Conservation (phyloP, 2,113 vertebrate species). For the Opisthocomus hoazin region DNA sequence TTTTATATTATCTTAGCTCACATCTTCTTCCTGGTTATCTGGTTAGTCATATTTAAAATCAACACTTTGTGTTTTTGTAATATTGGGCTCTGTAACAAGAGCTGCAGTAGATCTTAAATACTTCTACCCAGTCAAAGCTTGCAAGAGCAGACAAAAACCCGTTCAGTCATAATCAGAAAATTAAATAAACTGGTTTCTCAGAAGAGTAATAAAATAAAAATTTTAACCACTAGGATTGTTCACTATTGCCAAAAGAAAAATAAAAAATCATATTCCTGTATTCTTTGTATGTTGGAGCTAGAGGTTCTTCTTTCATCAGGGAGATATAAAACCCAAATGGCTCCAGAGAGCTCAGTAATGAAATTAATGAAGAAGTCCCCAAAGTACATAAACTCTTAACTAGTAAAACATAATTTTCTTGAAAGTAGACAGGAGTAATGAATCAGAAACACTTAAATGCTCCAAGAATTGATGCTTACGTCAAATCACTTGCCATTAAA, state of each 20-base stretch:
- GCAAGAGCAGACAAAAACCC: not conserved
- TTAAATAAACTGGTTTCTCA: not conserved
- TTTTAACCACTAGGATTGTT: not conserved
- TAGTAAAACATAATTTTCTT: not conserved
- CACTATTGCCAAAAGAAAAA: not conserved
- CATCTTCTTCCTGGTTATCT: not conserved
- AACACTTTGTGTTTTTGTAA: not conserved
- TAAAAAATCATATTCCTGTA: not conserved
- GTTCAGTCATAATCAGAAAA: not conserved
- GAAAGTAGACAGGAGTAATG: not conserved
- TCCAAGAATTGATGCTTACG: not conserved
- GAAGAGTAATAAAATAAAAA: not conserved
- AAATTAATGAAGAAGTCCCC: not conserved
- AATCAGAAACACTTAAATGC: not conserved
- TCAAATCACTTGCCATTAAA: not conserved
- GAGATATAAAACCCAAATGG: not conserved
- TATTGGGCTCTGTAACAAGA: not conserved
- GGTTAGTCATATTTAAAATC: not conserved
- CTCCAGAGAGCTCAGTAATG: not conserved
- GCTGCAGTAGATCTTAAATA: not conserved
- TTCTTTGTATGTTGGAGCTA: not conserved
- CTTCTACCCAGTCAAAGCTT: not conserved
- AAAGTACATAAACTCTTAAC: not conserved
- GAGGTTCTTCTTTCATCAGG: not conserved
- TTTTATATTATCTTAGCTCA: not conserved